Evolutionary conservation across 2,888 invertebrate genomes (phyloP).

Genomic region (Caenorhabditis sp.): DNA sequence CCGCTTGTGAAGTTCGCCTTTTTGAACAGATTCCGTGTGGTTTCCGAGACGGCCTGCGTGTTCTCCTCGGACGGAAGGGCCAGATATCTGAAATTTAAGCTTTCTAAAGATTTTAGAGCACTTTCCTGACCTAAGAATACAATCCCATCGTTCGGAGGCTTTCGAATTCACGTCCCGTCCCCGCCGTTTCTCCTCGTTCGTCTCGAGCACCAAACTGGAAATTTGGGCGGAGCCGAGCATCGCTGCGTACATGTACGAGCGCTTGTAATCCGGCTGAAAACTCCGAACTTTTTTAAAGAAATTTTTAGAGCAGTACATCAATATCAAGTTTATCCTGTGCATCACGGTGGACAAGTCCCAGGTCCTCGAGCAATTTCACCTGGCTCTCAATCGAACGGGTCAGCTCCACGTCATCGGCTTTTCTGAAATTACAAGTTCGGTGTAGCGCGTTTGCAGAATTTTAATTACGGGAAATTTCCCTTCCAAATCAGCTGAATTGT

Average conservation of each 20-base stretch:
- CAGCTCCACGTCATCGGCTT: constrained; percentile 28
- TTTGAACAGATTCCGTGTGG: constrained; percentile 92
- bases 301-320: constrained; percentile 5
- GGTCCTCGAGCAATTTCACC: constrained; percentile 1
- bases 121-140: constrained; percentile 71
- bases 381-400: constrained; percentile 22
- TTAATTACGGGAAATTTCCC: constrained; percentile 45
- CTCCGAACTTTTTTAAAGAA: constrained; percentile 48
- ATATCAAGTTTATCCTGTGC: constrained; percentile 5
- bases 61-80: constrained; percentile 74
- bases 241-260: constrained; percentile 68
- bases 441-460: too few relatives aligned
- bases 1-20: constrained; percentile 90
- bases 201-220: constrained; percentile 27
- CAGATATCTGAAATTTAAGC: constrained; percentile 78
- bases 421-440: too few relatives aligned
- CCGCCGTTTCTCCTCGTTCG: constrained; percentile 59
- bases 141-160: constrained; percentile 81
- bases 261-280: constrained; percentile 39
- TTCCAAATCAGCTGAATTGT: constrained; percentile 69
- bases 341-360: constrained; percentile 15
- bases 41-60: constrained; percentile 80
- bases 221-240: constrained; percentile 64
- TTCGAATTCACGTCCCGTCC: constrained; percentile 79
- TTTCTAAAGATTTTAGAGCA: constrained; percentile 45